These are phyloP conservation scores for Diachrysia chrysitis DNA, from an alignment of 2,888 invertebrate species.

Conservation along the genomic window DNA sequence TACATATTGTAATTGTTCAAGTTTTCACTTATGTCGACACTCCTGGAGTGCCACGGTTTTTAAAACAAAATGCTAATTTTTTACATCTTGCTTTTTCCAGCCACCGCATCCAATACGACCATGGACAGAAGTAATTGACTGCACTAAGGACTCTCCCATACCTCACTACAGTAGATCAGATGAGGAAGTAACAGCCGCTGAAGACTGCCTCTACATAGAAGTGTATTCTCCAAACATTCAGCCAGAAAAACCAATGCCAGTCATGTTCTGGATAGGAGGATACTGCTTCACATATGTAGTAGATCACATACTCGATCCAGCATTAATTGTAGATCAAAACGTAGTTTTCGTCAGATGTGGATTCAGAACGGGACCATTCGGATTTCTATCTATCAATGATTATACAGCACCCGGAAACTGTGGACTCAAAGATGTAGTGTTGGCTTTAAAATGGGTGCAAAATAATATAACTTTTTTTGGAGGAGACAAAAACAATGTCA, in stretches of 20 bases:
- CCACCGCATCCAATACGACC: conserved; percentile 73
- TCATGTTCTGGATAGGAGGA: conserved; percentile 87
- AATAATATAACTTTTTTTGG: conserved; percentile 81
- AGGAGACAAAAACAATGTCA: conserved; percentile 83
- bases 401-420: conserved; percentile 82
- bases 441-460: conserved; percentile 84
- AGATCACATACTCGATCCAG: conserved; percentile 75
- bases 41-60: no score
- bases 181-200: conserved; percentile 62
- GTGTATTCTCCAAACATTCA: conserved; percentile 74
- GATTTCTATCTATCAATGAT: conserved; percentile 81
- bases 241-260: conserved; percentile 77
- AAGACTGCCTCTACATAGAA: conserved; percentile 85
- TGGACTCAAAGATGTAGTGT: conserved; percentile 83
- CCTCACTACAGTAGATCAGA: conserved; percentile 55
- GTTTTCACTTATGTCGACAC: no score
- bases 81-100: conserved; percentile 65
- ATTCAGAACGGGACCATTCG: conserved; percentile 82
- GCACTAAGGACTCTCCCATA: conserved; percentile 71
- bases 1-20: no score
- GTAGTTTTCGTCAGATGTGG: conserved; percentile 83
- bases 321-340: conserved; percentile 73
- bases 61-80: not conserved
- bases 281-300: conserved; percentile 71
- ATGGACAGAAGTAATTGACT: conserved; percentile 74